Evolutionary conservation across 2,888 invertebrate species (phyloP), one percentile per base, ranked within the genome.

Genomic region (Amaurobius ferox): DNA sequence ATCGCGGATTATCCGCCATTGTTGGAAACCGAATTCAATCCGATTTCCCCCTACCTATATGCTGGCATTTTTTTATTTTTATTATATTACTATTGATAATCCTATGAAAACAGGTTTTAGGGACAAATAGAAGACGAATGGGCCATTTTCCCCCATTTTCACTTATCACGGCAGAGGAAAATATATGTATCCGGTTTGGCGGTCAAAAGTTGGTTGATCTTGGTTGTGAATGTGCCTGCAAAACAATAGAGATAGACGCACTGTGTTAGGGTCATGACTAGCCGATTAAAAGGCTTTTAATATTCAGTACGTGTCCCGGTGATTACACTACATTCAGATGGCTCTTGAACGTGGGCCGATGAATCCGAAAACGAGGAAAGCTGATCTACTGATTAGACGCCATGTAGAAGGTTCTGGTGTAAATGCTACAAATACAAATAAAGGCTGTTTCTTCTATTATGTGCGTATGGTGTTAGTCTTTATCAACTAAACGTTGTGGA

Each of bases 211-310:
- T 68, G 77, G 72, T 32, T 72, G 72, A 48, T 48, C 64, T 66
- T 29, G n/a, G 40, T 40, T 64, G 79, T 7, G 62, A 61, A 61
- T 32, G 30, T 19, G 26, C 13, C 70, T 44, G 32, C 23, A 32
- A 32, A 72, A 85, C 83, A 85, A 85, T 85, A 67, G 74, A 64
- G 62, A 77, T 77, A 55, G 30, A 66, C 71, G 72, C 68, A 28
- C 40, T 39, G 44, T 67, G 79, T 55, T 23, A 66, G 80, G 39
- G 68, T 73, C 80, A 80, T 80, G 74, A 80, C 73, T 77, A 72
- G 78, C 83, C 71, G 83, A 85, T 85, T 85, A 85, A 85, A 72
- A 78, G n/a, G n/a, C 44, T 35, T 67, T 85, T 85, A 78, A 77
- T 85, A 85, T 85, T 71, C 77, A 9, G 61, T 66, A 30, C 77